These are phyloP conservation scores for Ferrisia virgata DNA, from an alignment of 2,888 invertebrate genomes.

Conservation along the genomic window DNA sequence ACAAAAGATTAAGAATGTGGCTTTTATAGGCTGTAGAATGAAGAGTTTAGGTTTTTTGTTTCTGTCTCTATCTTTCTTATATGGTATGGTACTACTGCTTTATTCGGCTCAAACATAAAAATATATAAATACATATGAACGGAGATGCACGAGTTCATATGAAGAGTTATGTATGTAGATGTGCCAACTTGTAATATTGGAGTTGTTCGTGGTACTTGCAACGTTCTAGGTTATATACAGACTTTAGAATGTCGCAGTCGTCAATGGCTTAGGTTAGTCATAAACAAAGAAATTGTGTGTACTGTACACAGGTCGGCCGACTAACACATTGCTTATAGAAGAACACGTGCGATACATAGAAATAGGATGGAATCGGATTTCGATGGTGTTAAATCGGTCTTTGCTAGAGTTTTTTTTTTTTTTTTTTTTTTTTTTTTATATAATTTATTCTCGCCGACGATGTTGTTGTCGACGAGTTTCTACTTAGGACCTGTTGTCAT, in stretches of 20 bases:
- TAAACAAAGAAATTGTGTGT: background rate
- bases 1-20: constrained; percentile 22
- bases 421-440: background rate
- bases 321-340: background rate
- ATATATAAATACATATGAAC: too few relatives aligned
- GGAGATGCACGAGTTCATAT: background rate
- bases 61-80: background rate
- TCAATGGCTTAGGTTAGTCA: background rate
- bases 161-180: background rate
- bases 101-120: background rate
- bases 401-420: background rate
- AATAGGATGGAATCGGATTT: background rate
- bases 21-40: background rate
- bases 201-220: background rate
- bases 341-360: background rate
- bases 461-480: background rate
- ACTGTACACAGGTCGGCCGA: constrained; percentile 7
- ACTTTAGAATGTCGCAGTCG: background rate
- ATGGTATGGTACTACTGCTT: too few relatives aligned
- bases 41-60: background rate
- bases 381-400: constrained; percentile 3
- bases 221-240: background rate
- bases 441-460: background rate
- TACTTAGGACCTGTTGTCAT: background rate
- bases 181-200: background rate